These are phyloP conservation scores for Heliconius congener DNA, from an alignment of 1,140 invertebrate genomes.

Conservation along the genomic window DNA sequence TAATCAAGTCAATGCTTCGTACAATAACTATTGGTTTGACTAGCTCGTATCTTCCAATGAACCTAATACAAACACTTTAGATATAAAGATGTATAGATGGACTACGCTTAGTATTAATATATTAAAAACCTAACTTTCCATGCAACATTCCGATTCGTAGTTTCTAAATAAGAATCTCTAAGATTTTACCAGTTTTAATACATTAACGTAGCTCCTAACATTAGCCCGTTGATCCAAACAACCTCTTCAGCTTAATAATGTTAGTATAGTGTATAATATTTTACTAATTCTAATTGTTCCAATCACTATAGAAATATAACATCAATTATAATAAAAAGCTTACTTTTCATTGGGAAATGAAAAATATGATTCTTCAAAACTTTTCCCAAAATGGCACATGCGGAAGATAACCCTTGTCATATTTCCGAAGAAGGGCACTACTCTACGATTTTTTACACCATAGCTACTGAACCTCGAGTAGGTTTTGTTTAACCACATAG, in stretches of 20 bases:
- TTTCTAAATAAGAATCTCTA: no score
- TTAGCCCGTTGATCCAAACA: no score
- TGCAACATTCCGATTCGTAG: neutral
- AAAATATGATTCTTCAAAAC: constrained; percentile 38
- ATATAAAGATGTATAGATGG: neutral
- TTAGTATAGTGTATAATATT: no score
- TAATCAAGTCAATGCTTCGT: constrained; percentile 31
- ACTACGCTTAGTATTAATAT: neutral
- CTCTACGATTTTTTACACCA: constrained; percentile 45
- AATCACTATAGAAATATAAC: neutral
- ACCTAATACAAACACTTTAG: constrained; percentile 24
- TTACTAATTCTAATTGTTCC: no score
- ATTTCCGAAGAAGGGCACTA: constrained; percentile 49
- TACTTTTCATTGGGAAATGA: constrained; percentile 43
- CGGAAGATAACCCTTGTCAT: constrained; percentile 36
- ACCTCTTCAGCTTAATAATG: no score
- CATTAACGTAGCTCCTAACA: no score
- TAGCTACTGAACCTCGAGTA: constrained; percentile 48
- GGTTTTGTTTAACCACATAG: constrained; percentile 43
- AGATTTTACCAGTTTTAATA: no score
- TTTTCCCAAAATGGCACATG: constrained; percentile 34
- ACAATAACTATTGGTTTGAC: constrained; percentile 15
- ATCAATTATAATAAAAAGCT: neutral
- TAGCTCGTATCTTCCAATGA: constrained; percentile 36
- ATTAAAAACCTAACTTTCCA: neutral